These are phyloP conservation scores for Scrobipalpa costella DNA, from an alignment of 2,888 invertebrate species.

Conservation along the genomic window DNA sequence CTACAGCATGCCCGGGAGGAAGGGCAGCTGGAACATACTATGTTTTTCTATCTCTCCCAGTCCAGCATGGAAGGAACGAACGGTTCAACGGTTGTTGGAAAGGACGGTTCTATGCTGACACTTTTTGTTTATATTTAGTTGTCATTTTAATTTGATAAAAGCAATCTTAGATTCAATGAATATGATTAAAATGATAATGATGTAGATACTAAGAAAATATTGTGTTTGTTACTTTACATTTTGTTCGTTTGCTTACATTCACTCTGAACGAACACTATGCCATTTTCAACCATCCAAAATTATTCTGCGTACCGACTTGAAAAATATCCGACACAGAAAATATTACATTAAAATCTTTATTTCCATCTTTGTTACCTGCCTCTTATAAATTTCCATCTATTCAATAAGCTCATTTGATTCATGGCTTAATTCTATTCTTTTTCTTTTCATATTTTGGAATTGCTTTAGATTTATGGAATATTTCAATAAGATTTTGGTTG, in stretches of 20 bases:
- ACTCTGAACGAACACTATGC: neutral
- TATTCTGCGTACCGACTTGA: constrained; percentile 14
- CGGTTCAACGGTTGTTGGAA: too few species aligned
- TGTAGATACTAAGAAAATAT: too few species aligned
- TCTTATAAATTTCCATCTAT: constrained; percentile 19
- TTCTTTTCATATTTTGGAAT: constrained; percentile 15
- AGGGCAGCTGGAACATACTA: too few species aligned
- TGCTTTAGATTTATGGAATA: constrained; percentile 18
- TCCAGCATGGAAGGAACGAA: too few species aligned
- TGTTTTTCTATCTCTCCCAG: too few species aligned
- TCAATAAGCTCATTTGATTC: constrained; percentile 20
- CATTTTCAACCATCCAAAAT: neutral
- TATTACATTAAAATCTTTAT: constrained; percentile 10
- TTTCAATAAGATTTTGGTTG: constrained; percentile 28
- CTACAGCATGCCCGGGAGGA: too few species aligned
- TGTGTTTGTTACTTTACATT: neutral
- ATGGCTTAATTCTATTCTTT: constrained; percentile 19
- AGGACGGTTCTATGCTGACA: too few species aligned
- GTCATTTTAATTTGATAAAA: too few species aligned
- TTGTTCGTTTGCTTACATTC: neutral
- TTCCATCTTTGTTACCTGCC: constrained; percentile 18
- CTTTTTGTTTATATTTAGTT: too few species aligned
- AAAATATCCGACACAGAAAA: constrained; percentile 16
- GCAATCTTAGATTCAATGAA: too few species aligned
- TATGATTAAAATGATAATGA: too few species aligned